phyloP scores from a whole-genome alignment of 2,113 vertebrate genomes.

The Trochalopteron elliotii region DNA sequence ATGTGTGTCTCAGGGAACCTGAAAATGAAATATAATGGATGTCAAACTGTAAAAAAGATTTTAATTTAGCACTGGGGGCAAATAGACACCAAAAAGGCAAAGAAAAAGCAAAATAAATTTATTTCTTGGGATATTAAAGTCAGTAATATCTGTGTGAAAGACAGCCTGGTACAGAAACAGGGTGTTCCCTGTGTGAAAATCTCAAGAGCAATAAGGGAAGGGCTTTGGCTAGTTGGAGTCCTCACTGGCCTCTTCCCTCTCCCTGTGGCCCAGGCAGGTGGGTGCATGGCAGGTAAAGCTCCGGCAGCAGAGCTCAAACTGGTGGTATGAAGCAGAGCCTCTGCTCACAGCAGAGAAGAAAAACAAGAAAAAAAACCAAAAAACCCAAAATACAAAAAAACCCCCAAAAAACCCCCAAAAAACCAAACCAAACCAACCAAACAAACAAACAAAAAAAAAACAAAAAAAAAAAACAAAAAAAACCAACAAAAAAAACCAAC shows the following conservation, averaged over 20 bases:
- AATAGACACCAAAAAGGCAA: neutral
- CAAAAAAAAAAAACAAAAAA: neutral
- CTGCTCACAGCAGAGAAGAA: neutral
- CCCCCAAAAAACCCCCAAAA: neutral
- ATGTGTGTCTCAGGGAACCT: neutral
- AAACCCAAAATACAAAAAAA: no score
- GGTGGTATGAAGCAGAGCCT: neutral
- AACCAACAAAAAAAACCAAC: neutral
- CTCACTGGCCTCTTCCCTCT: neutral
- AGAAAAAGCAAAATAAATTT: neutral
- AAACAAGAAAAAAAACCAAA: neutral
- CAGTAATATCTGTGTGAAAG: neutral
- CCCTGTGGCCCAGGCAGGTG: neutral
- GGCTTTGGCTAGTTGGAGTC: neutral
- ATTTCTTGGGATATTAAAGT: neutral
- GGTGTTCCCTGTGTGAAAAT: neutral
- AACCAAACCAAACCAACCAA: neutral
- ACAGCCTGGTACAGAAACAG: neutral
- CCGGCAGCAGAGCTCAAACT: neutral
- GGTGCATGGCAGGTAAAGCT: neutral
- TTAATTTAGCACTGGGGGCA: neutral
- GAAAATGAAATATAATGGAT: neutral
- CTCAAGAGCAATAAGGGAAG: neutral
- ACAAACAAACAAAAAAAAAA: neutral
- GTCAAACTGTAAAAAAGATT: neutral